A percentile compares a stretch with the other conserved stretches of the same genome.
Conservation (phyloP, 2,797 vertebrate genomes). For the Melopsittacus undulatus region DNA sequence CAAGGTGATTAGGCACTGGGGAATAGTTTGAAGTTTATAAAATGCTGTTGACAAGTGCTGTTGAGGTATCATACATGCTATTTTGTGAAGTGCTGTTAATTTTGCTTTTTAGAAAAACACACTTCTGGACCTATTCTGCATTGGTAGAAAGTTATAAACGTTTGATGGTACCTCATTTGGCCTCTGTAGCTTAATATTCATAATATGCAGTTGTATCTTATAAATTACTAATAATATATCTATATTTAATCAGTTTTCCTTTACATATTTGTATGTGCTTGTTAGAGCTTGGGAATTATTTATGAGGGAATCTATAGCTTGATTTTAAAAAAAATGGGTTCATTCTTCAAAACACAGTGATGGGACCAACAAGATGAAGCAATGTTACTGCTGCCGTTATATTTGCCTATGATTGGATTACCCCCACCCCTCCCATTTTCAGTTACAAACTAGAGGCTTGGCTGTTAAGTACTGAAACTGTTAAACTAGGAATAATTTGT, state of each 20-base stretch:
- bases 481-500: background rate
- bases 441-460: background rate
- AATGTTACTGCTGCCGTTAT: background rate
- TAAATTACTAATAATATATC: background rate
- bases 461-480: background rate
- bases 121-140: background rate
- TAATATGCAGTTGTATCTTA: background rate
- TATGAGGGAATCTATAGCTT: background rate
- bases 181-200: background rate
- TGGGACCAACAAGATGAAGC: background rate
- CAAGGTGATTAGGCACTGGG: background rate
- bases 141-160: background rate
- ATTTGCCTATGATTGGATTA: background rate
- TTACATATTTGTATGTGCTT: background rate
- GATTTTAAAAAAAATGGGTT: background rate
- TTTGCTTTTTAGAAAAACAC: background rate
- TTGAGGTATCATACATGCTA: background rate
- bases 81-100: background rate
- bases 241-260: background rate
- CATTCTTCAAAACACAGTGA: background rate
- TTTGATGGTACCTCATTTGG: background rate
- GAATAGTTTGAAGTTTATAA: background rate
- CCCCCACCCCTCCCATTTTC: rapidly evolving
- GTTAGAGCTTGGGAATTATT: background rate
- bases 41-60: background rate